Evolutionary conservation across 2,888 invertebrate species (phyloP).

Genomic region (Fabriciana adippe): DNA sequence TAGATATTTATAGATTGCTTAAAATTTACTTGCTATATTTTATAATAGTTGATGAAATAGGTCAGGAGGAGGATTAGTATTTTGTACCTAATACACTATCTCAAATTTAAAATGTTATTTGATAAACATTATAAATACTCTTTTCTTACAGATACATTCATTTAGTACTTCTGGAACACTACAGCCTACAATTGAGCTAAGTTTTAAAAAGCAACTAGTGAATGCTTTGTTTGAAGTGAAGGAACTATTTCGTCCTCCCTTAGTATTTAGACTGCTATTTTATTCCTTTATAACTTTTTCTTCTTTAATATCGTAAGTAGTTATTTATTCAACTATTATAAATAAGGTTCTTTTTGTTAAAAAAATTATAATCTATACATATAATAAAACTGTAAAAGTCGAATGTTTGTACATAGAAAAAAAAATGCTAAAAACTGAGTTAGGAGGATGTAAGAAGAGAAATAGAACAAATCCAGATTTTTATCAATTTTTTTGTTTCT

Average conservation of each 20-base stretch:
- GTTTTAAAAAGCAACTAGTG: constrained; percentile 50
- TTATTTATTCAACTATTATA: not conserved
- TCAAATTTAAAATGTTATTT: not conserved
- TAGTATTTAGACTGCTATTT: constrained; percentile 48
- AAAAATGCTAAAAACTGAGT: too few relatives aligned
- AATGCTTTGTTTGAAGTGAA: constrained; percentile 53
- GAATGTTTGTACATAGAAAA: too few relatives aligned
- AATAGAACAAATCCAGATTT: too few relatives aligned
- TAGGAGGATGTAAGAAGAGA: too few relatives aligned
- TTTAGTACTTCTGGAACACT: constrained; percentile 44
- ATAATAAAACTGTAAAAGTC: too few relatives aligned
- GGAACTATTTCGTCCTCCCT: constrained; percentile 50
- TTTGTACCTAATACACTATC: too few relatives aligned
- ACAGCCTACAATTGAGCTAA: constrained; percentile 45
- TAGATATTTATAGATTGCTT: too few relatives aligned
- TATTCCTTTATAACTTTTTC: constrained; percentile 52
- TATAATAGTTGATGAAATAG: too few relatives aligned
- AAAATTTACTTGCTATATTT: too few relatives aligned
- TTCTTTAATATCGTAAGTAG: constrained; percentile 56
- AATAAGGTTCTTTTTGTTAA: not conserved
- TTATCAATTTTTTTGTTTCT: too few relatives aligned
- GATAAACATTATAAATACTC: not conserved
- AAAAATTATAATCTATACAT: too few relatives aligned
- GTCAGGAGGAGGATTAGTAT: too few relatives aligned
- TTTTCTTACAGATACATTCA: constrained; percentile 51